phyloP scores from a whole-genome alignment of 53 echinoderm and acorn worm genomes.

The Astropecten irregularis region DNA sequence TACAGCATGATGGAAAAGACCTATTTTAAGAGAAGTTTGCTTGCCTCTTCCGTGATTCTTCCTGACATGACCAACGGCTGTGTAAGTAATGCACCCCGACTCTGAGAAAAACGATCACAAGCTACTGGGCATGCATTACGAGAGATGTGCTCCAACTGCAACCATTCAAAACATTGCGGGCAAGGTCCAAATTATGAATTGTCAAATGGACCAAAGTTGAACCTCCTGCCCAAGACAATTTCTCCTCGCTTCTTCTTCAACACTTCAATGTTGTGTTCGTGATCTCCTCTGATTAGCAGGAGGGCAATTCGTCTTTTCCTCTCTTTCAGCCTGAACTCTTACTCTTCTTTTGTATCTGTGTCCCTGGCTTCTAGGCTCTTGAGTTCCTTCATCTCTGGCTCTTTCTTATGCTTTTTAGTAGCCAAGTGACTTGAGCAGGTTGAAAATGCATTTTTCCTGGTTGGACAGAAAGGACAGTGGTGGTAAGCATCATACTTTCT shows the following conservation, averaged over 20 bases:
- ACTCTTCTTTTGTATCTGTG: not conserved
- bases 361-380: not conserved
- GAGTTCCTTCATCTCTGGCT: conserved; percentile 1
- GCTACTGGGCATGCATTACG: not conserved
- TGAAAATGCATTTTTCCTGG: not conserved
- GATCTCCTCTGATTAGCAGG: not conserved
- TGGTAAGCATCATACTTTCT: conserved; percentile 13
- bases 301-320: not conserved
- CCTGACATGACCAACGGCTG: not conserved
- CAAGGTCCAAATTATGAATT: not conserved
- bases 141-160: not conserved
- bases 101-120: not conserved
- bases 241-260: not conserved
- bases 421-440: conserved; percentile 3
- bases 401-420: not conserved
- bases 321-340: not conserved
- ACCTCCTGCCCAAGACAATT: not conserved
- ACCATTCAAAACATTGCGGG: conserved; percentile 12
- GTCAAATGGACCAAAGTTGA: not conserved
- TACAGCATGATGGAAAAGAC: conserved; percentile 17
- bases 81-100: not conserved
- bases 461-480: conserved; percentile 8
- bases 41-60: conserved; percentile 2
- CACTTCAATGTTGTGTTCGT: conserved; percentile 2
- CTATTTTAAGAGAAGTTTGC: not conserved